Evolutionary conservation across 1,140 invertebrate genomes (phyloP).

Genomic region (Nautilus pompilius): DNA sequence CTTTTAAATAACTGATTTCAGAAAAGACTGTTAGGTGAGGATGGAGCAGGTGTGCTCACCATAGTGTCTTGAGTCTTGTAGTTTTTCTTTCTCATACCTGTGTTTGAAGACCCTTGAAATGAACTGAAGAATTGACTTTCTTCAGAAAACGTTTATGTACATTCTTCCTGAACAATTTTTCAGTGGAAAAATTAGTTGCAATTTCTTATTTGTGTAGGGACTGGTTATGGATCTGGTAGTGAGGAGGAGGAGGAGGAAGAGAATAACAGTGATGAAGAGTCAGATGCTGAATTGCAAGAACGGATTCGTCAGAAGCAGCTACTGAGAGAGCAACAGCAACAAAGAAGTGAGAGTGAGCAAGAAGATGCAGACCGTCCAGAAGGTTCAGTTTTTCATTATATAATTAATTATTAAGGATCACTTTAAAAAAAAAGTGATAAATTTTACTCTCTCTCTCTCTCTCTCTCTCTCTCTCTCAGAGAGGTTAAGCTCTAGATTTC

Average conservation of each 20-base stretch:
- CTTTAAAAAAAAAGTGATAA: too few species aligned
- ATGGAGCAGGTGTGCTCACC: neutral
- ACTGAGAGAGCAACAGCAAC: neutral
- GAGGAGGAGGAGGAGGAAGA: constrained; percentile 20
- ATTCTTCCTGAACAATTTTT: too few species aligned
- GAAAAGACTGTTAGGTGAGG: too few species aligned
- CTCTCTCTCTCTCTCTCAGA: too few species aligned
- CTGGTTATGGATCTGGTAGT: constrained; percentile 42
- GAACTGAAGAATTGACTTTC: neutral
- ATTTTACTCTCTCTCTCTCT: too few species aligned
- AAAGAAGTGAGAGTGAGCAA: neutral
- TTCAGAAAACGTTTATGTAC: neutral
- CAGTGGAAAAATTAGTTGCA: too few species aligned
- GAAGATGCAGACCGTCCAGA: too few species aligned
- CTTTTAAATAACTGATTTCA: too few species aligned
- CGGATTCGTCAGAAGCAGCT: constrained; percentile 30
- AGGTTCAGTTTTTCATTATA: too few species aligned
- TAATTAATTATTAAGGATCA: too few species aligned
- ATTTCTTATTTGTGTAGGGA: constrained; percentile 30
- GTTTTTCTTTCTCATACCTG: neutral
- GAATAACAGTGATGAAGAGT: constrained; percentile 13
- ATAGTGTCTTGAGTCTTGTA: neutral
- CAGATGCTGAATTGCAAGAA: constrained; percentile 33
- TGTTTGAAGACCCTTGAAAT: neutral
- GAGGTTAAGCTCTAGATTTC: too few species aligned